Evolutionary conservation across 37 sponge, comb jelly and placozoan genomes (phyloP), one percentile per base, ranked within the genome.

Genomic region (Diacarnus erythraeanus): DNA sequence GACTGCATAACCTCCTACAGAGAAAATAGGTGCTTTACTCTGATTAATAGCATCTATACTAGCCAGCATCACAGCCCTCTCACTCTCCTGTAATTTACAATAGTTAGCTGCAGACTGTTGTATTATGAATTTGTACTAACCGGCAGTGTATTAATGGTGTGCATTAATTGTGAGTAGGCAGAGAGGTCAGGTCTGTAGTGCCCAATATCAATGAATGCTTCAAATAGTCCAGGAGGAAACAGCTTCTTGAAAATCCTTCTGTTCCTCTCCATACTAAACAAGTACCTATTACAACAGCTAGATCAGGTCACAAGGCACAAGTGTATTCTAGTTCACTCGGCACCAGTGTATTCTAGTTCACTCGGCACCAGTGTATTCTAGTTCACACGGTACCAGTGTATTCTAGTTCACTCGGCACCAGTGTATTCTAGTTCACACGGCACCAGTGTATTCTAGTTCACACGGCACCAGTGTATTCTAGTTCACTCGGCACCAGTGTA

Each of bases 191-290:
- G 69, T n/a, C 64, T 77, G 81, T 96, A 96, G 80, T 96, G 93
- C 0, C 93, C 93, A 1, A 92, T 74, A 42, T 89, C 85, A 44
- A 96, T 96, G 69, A 96, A 96, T 64, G 42, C 59, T 61, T 90
- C 97, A 82, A 96, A 93, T 25, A 92, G 54, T 4, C 80, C 69
- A n/a, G 91, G 76, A 2, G 93, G 90, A 77, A 96, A 96, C 33
- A 96, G 77, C 69, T 75, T 82, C 72, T 93, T 92, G 47, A 96
- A 89, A 22, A 90, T 56, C 59, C 61, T 70, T 21, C 97, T 59
- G 80, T 96, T 87, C 42, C 93, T 59, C 72, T 96, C 97, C 75
- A 89, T 66, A 57, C 93, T 89, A 78, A 90, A 96, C 67, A 96
- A 77, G 65, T 73, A 87, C 41, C 82, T 82, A 31, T 20, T 33